A percentile compares a stretch with the other conserved stretches of the same genome.
These are phyloP conservation scores for Drosophila repletoides DNA, from an alignment of 1,140 invertebrate species.

Conservation along the genomic window DNA sequence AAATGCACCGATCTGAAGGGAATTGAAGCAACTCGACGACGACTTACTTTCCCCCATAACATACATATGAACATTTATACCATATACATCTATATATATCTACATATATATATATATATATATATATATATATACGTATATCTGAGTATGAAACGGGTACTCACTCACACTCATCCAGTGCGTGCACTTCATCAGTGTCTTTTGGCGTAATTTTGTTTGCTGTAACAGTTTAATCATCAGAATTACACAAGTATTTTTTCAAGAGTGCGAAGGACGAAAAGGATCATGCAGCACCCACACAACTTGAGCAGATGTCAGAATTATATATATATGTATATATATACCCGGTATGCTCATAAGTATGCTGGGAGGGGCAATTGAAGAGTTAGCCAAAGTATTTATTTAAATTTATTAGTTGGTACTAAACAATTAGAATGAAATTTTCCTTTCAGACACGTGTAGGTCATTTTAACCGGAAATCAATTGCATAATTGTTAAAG, in stretches of 20 bases:
- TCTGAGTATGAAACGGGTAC: neutral
- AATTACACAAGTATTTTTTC: conserved; percentile 45
- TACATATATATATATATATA: neutral
- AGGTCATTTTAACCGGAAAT: no score
- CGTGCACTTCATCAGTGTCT: conserved; percentile 74
- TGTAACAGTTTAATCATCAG: conserved; percentile 72
- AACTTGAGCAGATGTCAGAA: conserved; percentile 29
- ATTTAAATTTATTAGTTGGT: neutral
- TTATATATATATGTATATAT: conserved; percentile 15
- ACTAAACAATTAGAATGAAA: no score
- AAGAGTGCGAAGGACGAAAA: neutral
- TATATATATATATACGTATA: neutral
- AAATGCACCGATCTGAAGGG: conserved; percentile 47
- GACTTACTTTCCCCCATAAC: conserved; percentile 1
- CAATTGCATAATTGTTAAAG: no score
- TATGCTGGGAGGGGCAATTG: neutral
- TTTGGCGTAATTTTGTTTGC: conserved; percentile 64
- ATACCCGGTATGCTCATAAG: no score
- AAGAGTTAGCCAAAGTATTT: neutral
- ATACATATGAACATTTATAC: neutral
- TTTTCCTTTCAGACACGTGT: no score
- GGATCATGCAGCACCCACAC: neutral
- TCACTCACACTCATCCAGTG: conserved; percentile 12
- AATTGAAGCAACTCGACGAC: conserved; percentile 19
- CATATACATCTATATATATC: neutral